Percentiles rank a stretch among this genome's conserved stretches.
These are phyloP conservation scores for Fulica atra DNA, from an alignment of 2,113 vertebrate species.

Conservation along the genomic window DNA sequence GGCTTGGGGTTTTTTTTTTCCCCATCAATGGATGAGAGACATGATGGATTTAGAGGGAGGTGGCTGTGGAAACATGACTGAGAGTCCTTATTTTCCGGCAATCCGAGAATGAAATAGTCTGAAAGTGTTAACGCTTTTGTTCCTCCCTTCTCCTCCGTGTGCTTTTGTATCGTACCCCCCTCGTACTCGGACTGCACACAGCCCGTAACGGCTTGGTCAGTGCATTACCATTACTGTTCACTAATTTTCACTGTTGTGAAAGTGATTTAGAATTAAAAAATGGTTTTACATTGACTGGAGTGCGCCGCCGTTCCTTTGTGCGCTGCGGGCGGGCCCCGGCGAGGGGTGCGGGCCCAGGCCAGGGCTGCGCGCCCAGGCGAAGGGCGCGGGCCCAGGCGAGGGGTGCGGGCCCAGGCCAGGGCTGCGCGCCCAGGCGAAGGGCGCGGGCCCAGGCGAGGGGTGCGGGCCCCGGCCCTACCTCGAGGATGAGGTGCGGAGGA, in stretches of 20 bases:
- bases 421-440: too few relatives aligned
- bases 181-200: slow-evolving; percentile 19
- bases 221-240: slow-evolving; percentile 60
- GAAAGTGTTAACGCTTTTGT: not conserved
- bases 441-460: not conserved
- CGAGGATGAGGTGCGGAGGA: not conserved
- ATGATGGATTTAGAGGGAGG: not conserved
- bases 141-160: slow-evolving; percentile 4
- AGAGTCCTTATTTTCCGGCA: not conserved
- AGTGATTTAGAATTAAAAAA: slow-evolving; percentile 81
- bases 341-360: too few relatives aligned
- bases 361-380: too few relatives aligned
- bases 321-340: not conserved
- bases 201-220: not conserved
- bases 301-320: not conserved
- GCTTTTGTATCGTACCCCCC: slow-evolving; percentile 34
- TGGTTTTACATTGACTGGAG: slow-evolving; percentile 72
- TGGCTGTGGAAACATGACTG: not conserved
- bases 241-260: slow-evolving; percentile 83
- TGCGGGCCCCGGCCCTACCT: not conserved
- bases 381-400: too few relatives aligned
- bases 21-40: not conserved
- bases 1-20: not conserved
- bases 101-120: not conserved
- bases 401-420: not conserved